Percentiles rank a stretch among this genome's conserved stretches.
These are phyloP conservation scores for Cryptocheilus praepositus DNA, from an alignment of 2,888 invertebrate species.

Conservation along the genomic window DNA sequence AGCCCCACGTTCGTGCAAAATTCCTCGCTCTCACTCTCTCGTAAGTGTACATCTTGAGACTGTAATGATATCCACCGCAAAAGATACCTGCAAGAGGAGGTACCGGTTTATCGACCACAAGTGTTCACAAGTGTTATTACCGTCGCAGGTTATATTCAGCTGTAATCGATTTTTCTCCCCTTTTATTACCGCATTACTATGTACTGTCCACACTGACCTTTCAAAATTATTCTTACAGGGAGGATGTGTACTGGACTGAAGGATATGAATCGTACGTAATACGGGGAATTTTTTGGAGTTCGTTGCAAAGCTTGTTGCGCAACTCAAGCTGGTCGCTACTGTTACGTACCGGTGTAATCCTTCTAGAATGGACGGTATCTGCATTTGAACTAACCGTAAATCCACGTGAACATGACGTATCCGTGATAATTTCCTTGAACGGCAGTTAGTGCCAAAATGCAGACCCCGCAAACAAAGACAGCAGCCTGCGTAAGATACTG, in stretches of 20 bases:
- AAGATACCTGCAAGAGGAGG: conserved; percentile 80
- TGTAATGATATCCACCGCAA: conserved; percentile 92
- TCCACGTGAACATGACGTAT: conserved; percentile 88
- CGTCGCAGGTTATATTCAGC: no score
- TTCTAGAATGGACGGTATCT: not conserved
- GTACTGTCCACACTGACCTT: no score
- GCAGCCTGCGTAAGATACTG: conserved; percentile 90
- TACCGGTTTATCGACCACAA: no score
- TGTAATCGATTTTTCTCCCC: no score
- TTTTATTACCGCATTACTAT: no score
- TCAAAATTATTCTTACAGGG: no score
- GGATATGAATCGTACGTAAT: no score
- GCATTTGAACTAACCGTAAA: conserved; percentile 79
- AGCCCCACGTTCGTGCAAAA: conserved; percentile 92
- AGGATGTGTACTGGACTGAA: no score
- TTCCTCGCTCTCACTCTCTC: conserved; percentile 90
- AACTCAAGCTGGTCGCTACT: no score
- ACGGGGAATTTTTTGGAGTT: no score
- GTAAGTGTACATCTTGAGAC: conserved; percentile 92
- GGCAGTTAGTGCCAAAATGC: conserved; percentile 85
- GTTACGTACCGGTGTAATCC: not conserved
- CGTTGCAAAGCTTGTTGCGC: no score
- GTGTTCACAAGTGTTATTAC: no score
- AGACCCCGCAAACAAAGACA: conserved; percentile 85
- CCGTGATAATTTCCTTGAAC: conserved; percentile 86